These are phyloP conservation scores for Mesoligia furuncula DNA, from an alignment of 2,888 invertebrate genomes.

Conservation along the genomic window DNA sequence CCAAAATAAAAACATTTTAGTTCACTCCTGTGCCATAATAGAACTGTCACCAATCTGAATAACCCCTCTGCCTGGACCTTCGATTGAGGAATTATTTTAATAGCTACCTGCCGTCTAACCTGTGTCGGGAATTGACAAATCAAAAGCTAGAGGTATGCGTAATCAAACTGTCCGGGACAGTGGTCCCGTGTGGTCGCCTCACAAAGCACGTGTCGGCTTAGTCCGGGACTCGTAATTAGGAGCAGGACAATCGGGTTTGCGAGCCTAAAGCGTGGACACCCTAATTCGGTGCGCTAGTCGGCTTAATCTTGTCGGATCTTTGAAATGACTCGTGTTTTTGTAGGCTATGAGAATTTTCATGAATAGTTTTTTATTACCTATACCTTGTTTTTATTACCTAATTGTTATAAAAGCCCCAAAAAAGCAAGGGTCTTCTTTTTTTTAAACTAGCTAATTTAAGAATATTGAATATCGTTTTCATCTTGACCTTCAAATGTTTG, in stretches of 20 bases:
- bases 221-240: slow-evolving; percentile 66
- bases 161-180: slow-evolving; percentile 62
- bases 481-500: no score
- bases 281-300: slow-evolving; percentile 33
- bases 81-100: slow-evolving; percentile 29
- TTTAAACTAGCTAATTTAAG: no score
- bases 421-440: not conserved
- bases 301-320: slow-evolving; percentile 40
- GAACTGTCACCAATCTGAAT: not conserved
- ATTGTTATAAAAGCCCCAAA: not conserved
- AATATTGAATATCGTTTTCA: no score
- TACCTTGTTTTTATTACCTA: not conserved
- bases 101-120: slow-evolving; percentile 19
- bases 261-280: slow-evolving; percentile 41
- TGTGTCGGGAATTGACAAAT: slow-evolving; percentile 55
- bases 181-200: slow-evolving; percentile 52
- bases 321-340: slow-evolving; percentile 18
- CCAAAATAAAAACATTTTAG: not conserved
- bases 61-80: not conserved
- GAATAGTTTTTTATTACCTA: not conserved
- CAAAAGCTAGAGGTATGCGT: slow-evolving; percentile 54
- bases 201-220: slow-evolving; percentile 64
- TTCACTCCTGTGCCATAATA: not conserved
- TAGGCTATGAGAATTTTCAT: not conserved
- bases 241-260: slow-evolving; percentile 64